Evolutionary conservation across 2,797 vertebrate genomes (phyloP), one percentile per base, ranked within the genome.

Genomic region (Chaetophractus vellerosus): DNA sequence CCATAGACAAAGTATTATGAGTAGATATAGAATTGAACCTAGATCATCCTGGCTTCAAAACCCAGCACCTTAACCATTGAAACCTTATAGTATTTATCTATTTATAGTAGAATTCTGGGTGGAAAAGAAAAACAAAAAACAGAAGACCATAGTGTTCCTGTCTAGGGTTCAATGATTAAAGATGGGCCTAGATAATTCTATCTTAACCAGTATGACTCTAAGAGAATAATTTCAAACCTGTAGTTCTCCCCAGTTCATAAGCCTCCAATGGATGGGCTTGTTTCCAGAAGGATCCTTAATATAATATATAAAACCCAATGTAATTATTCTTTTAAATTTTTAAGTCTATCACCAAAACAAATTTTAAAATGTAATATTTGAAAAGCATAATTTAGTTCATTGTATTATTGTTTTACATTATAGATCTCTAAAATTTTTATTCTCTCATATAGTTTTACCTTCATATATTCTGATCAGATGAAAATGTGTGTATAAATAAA

Each of bases 331-430:
- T 86, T 91, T 78, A 79, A 38, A 81, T 79, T 66, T 59, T 24
- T 78, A 85, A 84, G 31, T 80, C 55, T 78, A 52, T 26, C 18
- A 72, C 10, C 21, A 83, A 91, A 71, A 75, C 21, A 91, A 80
- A 48, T 48, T 94, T 80, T 91, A 88, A 76, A 91, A 57, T 61
- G 0, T 38, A 63, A 50, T 28, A 88, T 64, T 21, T 94, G 5
- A 63, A 57, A 71, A 86, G 15, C 52, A 59, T 52, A 63, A 57
- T 63, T 90, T 61, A 33, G 23, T 82, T 19, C 64, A 55, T 16
- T n/a, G 0, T 59, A 6, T 52, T 28, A 79, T 57, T 71, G 4
- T 84, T 85, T 74, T 48, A 79, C 57, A 71, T 69, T 72, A 69
- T 5, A 93, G 3, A 45, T 76, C 11, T 24, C 50, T 86, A 6